Conservation (phyloP, 2,113 vertebrate genomes). For the Shinisaurus crocodilurus region DNA sequence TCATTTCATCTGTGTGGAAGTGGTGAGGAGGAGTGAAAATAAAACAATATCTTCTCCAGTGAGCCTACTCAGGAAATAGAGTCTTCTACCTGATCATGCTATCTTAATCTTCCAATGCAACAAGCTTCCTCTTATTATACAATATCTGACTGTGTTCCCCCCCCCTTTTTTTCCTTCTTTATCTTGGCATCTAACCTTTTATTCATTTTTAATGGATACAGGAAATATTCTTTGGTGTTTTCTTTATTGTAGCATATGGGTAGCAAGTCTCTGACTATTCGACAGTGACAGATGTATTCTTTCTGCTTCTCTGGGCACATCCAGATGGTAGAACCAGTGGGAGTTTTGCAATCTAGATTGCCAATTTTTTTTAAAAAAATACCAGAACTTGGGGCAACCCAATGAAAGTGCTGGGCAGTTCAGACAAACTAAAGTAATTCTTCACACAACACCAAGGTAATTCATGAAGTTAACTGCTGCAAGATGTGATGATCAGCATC, state of each 20-base stretch:
- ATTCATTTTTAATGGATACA: constrained; percentile 7
- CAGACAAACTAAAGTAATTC: not conserved
- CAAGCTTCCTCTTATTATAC: not conserved
- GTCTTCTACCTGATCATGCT: not conserved
- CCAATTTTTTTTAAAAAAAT: not conserved
- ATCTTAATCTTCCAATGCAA: not conserved
- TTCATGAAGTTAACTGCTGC: not conserved
- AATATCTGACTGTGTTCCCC: not conserved
- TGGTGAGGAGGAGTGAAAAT: not conserved
- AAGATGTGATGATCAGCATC: not conserved
- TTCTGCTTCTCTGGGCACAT: not conserved
- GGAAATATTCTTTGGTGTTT: constrained; percentile 21
- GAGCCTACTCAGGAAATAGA: constrained; percentile 27
- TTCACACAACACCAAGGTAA: not conserved
- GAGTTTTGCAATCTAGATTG: not conserved
- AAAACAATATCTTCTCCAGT: constrained; percentile 25
- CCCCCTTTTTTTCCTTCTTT: not conserved
- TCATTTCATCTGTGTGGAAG: not conserved
- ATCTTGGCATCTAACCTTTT: not conserved
- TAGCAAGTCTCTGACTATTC: not conserved
- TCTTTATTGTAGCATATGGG: not conserved
- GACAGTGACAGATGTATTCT: not conserved
- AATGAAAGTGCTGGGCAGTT: not conserved
- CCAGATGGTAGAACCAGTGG: not conserved
- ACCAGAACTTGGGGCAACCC: not conserved